phyloP scores from a whole-genome alignment of 2,797 vertebrate genomes.

The Falco biarmicus region DNA sequence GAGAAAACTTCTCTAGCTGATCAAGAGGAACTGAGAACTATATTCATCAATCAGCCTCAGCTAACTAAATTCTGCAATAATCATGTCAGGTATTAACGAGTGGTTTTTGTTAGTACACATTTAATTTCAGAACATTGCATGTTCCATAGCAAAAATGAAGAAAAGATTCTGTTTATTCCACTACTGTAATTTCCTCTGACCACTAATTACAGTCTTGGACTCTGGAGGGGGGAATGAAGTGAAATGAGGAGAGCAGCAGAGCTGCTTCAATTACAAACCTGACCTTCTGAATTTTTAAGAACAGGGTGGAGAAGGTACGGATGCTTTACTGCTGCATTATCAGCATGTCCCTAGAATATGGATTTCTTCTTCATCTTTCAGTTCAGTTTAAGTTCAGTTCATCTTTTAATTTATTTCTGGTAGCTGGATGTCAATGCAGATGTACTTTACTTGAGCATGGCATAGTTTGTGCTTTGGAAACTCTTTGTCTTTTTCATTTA shows the following conservation, averaged over 20 bases:
- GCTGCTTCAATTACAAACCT: neutral
- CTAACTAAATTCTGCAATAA: constrained; percentile 97
- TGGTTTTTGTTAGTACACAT: neutral
- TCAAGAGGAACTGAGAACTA: constrained; percentile 92
- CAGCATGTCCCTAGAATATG: neutral
- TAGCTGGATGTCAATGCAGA: neutral
- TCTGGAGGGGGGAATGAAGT: neutral
- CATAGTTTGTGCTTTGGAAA: neutral
- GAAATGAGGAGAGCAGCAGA: neutral
- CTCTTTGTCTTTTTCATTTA: neutral
- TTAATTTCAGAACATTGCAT: neutral
- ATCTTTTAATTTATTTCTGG: neutral
- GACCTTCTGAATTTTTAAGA: neutral
- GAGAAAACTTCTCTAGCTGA: constrained; percentile 95
- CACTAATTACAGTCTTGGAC: neutral
- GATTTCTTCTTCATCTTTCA: neutral
- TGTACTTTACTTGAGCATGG: neutral
- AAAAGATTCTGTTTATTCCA: neutral
- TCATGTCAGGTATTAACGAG: constrained; percentile 87
- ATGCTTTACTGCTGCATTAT: neutral
- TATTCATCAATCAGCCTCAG: constrained; percentile 96
- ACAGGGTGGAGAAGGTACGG: neutral
- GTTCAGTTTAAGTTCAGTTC: neutral
- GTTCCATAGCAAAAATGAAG: neutral
- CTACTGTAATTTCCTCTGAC: neutral